Evolutionary conservation across 1,140 invertebrate species (phyloP).

Genomic region (Polyergus mexicanus): DNA sequence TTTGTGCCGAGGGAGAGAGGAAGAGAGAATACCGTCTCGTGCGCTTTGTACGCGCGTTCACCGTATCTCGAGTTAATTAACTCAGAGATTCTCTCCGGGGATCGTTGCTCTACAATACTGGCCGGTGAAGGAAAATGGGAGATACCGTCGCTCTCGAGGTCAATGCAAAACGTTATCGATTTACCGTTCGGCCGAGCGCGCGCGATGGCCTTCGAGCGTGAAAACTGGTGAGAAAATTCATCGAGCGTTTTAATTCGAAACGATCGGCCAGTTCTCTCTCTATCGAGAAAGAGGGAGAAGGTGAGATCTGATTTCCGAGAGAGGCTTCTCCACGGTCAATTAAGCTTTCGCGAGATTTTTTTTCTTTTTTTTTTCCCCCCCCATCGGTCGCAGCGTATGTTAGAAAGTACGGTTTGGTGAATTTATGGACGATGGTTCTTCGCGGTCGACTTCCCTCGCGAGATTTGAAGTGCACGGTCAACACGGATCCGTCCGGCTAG

Average conservation of each 20-base stretch:
- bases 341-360: conserved; percentile 1
- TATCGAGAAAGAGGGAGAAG: neutral
- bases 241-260: conserved; percentile 55
- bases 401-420: conserved; percentile 31
- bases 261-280: neutral
- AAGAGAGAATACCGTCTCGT: neutral
- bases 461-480: conserved; percentile 50
- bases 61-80: neutral
- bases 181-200: conserved; percentile 49
- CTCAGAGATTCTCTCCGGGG: neutral
- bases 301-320: conserved; percentile 33
- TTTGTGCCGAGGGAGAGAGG: neutral
- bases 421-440: neutral
- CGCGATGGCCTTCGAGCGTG: conserved; percentile 40
- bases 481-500: conserved; percentile 5
- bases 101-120: neutral
- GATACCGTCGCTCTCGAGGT: conserved; percentile 42
- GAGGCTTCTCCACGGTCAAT: conserved; percentile 35
- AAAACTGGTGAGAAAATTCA: conserved; percentile 59
- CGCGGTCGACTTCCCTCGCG: conserved; percentile 2
- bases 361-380: too few relatives aligned
- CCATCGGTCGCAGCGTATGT: neutral
- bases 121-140: conserved; percentile 8
- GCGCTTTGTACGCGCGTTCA: neutral
- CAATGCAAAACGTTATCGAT: conserved; percentile 62